phyloP scores from a whole-genome alignment of 2,797 vertebrate genomes.

The Pyrocephalus nanus region DNA sequence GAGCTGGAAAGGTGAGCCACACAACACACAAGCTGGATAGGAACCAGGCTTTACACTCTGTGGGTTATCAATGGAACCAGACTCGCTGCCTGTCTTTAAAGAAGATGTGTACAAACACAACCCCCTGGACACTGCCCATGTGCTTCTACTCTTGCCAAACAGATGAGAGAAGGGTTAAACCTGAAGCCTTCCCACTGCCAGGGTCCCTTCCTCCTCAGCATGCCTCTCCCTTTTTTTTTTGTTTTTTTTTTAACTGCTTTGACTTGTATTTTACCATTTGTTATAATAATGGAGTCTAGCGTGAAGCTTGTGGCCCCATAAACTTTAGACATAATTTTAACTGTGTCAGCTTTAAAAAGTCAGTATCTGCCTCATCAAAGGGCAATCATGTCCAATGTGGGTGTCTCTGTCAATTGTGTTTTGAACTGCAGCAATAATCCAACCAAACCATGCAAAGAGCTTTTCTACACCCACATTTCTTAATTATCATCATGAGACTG shows the following conservation, averaged over 20 bases:
- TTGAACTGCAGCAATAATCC: slow-evolving; percentile 77
- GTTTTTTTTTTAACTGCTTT: slow-evolving; percentile 16
- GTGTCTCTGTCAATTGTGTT: slow-evolving; percentile 80
- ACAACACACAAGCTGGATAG: not conserved
- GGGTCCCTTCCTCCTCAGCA: slow-evolving; percentile 13
- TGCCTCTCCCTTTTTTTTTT: not conserved
- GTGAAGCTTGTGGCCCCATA: slow-evolving; percentile 71
- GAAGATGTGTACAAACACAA: not conserved
- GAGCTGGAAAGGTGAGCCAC: not conserved
- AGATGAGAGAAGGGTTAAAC: not conserved
- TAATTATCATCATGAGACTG: slow-evolving; percentile 83
- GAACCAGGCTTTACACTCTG: not conserved
- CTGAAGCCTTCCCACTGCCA: not conserved
- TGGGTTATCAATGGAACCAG: not conserved
- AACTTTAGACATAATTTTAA: slow-evolving; percentile 79
- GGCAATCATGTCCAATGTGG: slow-evolving; percentile 77
- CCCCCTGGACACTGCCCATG: not conserved
- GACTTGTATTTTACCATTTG: slow-evolving; percentile 68
- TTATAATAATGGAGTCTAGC: slow-evolving; percentile 69
- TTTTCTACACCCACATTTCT: slow-evolving; percentile 82
- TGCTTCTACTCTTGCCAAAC: not conserved
- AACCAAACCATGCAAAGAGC: slow-evolving; percentile 74
- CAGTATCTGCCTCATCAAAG: slow-evolving; percentile 80
- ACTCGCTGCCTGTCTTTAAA: not conserved
- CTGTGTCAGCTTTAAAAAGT: slow-evolving; percentile 79